Evolutionary conservation across 2,797 vertebrate genomes (phyloP).

Genomic region (Nannoperca obscura): DNA sequence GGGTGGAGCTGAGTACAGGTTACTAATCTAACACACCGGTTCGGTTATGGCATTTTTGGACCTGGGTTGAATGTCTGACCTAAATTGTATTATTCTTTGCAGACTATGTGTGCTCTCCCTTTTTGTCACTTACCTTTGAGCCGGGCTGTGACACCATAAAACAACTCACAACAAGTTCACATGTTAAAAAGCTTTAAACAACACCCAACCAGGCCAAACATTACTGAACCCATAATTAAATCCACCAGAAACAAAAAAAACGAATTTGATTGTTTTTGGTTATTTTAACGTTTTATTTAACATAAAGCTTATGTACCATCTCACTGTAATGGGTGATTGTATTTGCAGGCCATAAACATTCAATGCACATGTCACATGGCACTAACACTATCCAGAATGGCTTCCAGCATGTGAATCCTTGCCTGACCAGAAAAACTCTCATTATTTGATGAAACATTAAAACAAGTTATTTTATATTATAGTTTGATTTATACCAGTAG

Average conservation of each 20-base stretch:
- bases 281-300: no score
- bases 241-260: background rate
- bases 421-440: constrained; percentile 33
- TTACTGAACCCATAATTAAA: background rate
- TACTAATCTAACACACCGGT: no score
- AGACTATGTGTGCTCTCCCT: no score
- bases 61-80: no score
- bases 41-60: no score
- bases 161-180: background rate
- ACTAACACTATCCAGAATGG: constrained; percentile 16
- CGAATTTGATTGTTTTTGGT: no score
- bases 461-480: constrained; percentile 55
- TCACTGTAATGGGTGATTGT: background rate
- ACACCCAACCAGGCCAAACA: background rate
- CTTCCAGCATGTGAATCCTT: constrained; percentile 22
- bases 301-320: background rate
- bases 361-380: background rate
- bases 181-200: background rate
- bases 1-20: no score
- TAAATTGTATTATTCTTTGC: no score
- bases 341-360: background rate
- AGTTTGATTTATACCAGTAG: constrained; percentile 65
- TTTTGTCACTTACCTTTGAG: no score
- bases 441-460: constrained; percentile 65
- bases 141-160: no score